Conservation (phyloP, 2,888 invertebrate species). For the Ellobium chinense region DNA sequence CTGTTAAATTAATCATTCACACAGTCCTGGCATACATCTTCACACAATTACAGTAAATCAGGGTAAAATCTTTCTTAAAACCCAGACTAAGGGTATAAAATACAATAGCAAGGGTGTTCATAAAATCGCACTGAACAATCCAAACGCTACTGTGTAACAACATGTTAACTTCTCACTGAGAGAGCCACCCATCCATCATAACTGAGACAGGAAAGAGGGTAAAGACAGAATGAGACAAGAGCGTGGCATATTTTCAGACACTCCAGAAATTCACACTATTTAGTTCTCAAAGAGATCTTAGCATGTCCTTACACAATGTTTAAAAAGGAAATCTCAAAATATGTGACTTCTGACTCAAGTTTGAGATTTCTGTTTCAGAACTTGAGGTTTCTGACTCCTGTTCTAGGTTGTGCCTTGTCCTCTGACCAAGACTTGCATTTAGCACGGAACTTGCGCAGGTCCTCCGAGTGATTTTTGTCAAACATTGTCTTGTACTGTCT, state of each 20-base stretch:
- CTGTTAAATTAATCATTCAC: slow-evolving; percentile 13
- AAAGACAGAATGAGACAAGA: no score
- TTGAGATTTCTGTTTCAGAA: no score
- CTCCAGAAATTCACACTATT: no score
- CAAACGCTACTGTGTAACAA: slow-evolving; percentile 9
- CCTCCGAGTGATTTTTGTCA: slow-evolving; percentile 87
- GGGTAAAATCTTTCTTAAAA: slow-evolving; percentile 27
- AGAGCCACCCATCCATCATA: no score
- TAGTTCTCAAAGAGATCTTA: no score
- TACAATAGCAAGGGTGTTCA: neutral
- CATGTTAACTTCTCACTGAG: no score
- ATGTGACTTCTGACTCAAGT: no score
- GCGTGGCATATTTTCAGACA: no score
- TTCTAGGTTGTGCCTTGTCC: slow-evolving; percentile 55
- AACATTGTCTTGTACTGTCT: slow-evolving; percentile 90
- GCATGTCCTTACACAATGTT: slow-evolving; percentile 7
- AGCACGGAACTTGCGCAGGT: slow-evolving; percentile 86
- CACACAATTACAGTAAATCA: slow-evolving; percentile 13
- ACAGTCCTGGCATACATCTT: neutral
- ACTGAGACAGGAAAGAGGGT: no score
- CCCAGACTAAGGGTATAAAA: slow-evolving; percentile 12
- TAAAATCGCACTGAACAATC: slow-evolving; percentile 29
- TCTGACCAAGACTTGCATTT: slow-evolving; percentile 85
- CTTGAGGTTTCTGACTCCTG: slow-evolving; percentile 68
- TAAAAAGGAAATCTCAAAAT: no score